phyloP scores from a whole-genome alignment of 2,797 vertebrate genomes.

The Lepilemur septentrionalis region DNA sequence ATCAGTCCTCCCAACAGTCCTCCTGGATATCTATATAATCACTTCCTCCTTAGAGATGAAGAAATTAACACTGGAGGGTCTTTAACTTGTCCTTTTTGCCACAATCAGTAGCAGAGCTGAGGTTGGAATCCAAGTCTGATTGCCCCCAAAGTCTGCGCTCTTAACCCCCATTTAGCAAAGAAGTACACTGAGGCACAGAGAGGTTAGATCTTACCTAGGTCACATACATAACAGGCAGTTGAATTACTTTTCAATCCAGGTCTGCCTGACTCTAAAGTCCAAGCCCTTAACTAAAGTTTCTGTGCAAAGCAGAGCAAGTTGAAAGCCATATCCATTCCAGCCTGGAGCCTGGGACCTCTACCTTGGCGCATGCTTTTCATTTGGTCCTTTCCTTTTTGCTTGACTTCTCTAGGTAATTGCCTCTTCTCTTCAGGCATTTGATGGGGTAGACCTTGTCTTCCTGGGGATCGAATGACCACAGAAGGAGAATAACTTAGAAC shows the following conservation, averaged over 20 bases:
- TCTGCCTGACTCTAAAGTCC: not conserved
- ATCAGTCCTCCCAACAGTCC: not conserved
- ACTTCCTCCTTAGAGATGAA: not conserved
- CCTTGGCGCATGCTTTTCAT: not conserved
- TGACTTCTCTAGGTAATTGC: slow-evolving; percentile 40
- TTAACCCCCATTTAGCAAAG: not conserved
- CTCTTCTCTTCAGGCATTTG: slow-evolving; percentile 34
- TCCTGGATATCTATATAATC: not conserved
- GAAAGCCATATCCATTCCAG: not conserved
- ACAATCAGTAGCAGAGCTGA: not conserved
- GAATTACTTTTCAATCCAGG: not conserved
- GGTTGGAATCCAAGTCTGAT: not conserved
- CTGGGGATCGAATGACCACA: slow-evolving; percentile 28
- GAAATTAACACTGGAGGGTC: not conserved
- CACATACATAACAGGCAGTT: not conserved
- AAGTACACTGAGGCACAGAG: not conserved
- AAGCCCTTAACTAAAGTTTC: not conserved
- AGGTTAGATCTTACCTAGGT: not conserved
- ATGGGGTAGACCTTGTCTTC: slow-evolving; percentile 14
- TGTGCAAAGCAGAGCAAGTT: not conserved
- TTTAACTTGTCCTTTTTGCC: not conserved
- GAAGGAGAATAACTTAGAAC: slow-evolving; percentile 62
- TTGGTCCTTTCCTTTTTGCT: not conserved
- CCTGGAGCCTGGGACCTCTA: not conserved
- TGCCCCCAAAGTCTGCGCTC: not conserved